Evolutionary conservation across 2,888 invertebrate genomes (phyloP), one percentile per base, ranked within the genome.

Genomic region (Drosophila acutilabella): DNA sequence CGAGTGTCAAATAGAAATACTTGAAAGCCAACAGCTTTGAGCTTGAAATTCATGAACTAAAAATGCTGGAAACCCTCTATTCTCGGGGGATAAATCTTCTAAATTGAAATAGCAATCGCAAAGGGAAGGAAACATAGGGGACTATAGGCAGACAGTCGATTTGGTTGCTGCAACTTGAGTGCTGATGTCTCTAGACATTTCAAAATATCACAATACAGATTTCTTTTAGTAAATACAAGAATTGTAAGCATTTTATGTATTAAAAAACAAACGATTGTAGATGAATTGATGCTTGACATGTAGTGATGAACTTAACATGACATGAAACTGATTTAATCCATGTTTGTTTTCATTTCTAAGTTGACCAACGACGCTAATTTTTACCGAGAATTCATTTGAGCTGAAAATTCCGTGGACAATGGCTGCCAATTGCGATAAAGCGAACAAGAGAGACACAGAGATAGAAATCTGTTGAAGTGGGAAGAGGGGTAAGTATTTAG

Each of bases 121-220:
- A 45, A 36, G 38, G 18, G 20, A 45, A 20, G 16, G 16, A 48
- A 50, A 40, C 23, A 8, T 42, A 44, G 42, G 13, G 45, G 38
- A 26, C 14, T 3, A 8, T 18, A 36, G 20, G 4, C 26, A 14
- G 14, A 18, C 52, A 36, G 44, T 18, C 38, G 42, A 18, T 41
- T 59, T 47, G n/a, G 41, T 50, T 61, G 78, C 65, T 59, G 60
- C 58, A 66, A 69, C 88, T 84, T 78, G 52, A 81, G 81, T 81
- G 81, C 81, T 68, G 38, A 56, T 26, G 50, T 57, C 64, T 68
- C 86, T 62, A 50, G 64, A 26, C 64, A 73, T 41, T 61, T 53
- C 36, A 13, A 16, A 50, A 60, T 40, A 44, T 44, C 53, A 42
- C 36, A 57, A 52, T 41, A 41, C 26, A 8, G 8, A 30, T 30